A percentile compares a stretch with the other conserved stretches of the same genome.
phyloP scores from a whole-genome alignment of 2,797 vertebrate genomes.

The Sebastiscus tertius region DNA sequence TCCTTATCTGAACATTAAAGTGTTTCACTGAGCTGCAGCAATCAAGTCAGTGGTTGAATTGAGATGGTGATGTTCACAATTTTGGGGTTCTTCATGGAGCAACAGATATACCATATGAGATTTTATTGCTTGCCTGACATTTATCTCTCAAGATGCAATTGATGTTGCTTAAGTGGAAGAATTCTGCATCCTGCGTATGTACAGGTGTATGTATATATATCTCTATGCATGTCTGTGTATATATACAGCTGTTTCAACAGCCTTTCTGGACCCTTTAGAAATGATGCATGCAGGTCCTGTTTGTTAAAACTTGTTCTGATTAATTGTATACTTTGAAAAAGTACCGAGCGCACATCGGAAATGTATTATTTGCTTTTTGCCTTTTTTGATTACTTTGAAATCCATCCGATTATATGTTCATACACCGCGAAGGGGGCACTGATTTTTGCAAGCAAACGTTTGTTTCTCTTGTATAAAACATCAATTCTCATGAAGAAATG shows the following conservation, averaged over 20 bases:
- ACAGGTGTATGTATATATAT: neutral
- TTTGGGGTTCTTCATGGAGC: too few relatives aligned
- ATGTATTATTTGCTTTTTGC: constrained; percentile 84
- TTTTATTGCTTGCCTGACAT: neutral
- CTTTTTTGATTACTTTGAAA: constrained; percentile 80
- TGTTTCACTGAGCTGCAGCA: neutral
- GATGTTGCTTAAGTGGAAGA: neutral
- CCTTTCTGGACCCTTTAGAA: constrained; percentile 76
- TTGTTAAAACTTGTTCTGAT: constrained; percentile 83
- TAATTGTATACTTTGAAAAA: constrained; percentile 82
- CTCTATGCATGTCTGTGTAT: neutral
- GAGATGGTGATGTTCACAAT: neutral
- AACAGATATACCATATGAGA: too few relatives aligned
- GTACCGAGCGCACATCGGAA: constrained; percentile 81
- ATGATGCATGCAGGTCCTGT: constrained; percentile 83
- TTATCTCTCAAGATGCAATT: neutral
- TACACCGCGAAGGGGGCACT: constrained; percentile 80
- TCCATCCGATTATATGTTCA: constrained; percentile 81
- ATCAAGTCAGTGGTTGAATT: neutral
- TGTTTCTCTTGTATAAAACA: constrained; percentile 85
- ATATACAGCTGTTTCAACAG: constrained; percentile 62
- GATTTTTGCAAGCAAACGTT: constrained; percentile 80
- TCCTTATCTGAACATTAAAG: neutral
- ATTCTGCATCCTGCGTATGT: neutral
- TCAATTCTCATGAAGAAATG: constrained; percentile 82